These are phyloP conservation scores for Zoanthus gigantus DNA, from an alignment of 92 coral and sea anemone genomes.

Conservation along the genomic window DNA sequence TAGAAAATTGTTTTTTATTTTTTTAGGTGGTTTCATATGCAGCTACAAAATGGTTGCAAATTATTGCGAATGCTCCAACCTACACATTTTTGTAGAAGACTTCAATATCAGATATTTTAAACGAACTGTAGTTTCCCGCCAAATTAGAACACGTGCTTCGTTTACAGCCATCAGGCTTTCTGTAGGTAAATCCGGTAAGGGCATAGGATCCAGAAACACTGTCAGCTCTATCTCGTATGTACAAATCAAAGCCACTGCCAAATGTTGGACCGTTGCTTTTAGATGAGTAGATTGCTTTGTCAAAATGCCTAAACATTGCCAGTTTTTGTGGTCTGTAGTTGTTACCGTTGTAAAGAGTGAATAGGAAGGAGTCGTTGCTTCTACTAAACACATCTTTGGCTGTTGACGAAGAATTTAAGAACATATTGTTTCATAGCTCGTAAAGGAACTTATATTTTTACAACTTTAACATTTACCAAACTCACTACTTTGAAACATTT, in stretches of 20 bases:
- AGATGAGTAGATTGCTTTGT: conserved; percentile 15
- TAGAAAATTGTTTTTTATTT: neutral
- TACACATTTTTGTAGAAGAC: conserved; percentile 2
- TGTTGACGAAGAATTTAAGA: neutral
- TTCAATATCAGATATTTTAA: conserved; percentile 14
- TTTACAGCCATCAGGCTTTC: neutral
- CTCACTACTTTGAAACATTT: no score
- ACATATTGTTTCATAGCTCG: neutral
- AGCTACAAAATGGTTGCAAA: neutral
- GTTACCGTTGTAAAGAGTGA: conserved; percentile 5
- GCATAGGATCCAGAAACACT: neutral
- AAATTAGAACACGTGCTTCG: neutral
- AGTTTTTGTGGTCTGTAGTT: conserved; percentile 26
- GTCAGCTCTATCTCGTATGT: neutral
- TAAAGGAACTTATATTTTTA: no score
- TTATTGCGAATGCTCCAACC: neutral
- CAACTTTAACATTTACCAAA: no score
- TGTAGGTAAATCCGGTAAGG: neutral
- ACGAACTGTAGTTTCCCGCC: neutral
- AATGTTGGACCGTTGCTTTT: conserved; percentile 6
- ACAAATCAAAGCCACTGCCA: conserved; percentile 21
- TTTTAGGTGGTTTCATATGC: neutral
- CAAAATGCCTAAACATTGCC: neutral
- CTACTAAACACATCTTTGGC: neutral
- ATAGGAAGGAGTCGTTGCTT: conserved; percentile 6